Percentiles rank a stretch among this genome's conserved stretches.
Evolutionary conservation across 2,888 invertebrate genomes (phyloP).

Genomic region (Cephus pulcher): DNA sequence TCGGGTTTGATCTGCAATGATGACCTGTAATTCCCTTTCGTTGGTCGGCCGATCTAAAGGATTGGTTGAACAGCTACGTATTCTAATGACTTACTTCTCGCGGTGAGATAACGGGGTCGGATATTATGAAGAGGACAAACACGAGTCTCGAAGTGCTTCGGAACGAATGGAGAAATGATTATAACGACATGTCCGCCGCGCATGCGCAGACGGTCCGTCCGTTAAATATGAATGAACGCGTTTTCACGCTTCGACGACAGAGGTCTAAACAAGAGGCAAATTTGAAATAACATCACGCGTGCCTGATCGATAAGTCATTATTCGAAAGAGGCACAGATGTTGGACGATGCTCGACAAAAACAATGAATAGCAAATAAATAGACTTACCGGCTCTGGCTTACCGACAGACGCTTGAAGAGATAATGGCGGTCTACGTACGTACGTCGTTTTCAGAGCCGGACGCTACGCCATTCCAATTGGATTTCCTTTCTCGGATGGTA

Average conservation of each 20-base stretch:
- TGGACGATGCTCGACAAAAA: constrained; percentile 6
- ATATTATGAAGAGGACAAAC: not conserved
- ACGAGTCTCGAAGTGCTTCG: not conserved
- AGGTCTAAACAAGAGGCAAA: not conserved
- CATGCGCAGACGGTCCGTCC: not conserved
- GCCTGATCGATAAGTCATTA: not conserved
- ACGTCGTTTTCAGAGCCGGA: constrained; percentile 10
- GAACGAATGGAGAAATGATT: not conserved
- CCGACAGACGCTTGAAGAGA: constrained; percentile 12
- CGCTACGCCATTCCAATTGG: constrained; percentile 14
- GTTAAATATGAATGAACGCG: not conserved
- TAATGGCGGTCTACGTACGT: constrained; percentile 18
- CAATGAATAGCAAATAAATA: constrained; percentile 11
- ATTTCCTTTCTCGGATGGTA: constrained; percentile 28
- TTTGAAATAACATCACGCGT: not conserved
- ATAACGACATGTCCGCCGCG: not conserved
- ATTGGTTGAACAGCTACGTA: constrained; percentile 27
- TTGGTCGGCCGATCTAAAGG: constrained; percentile 29
- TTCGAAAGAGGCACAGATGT: not conserved
- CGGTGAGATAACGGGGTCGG: constrained; percentile 40
- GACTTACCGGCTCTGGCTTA: not conserved
- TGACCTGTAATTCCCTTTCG: constrained; percentile 40
- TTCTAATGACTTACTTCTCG: constrained; percentile 45
- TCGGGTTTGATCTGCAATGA: constrained; percentile 21
- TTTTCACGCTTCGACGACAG: not conserved